These are phyloP conservation scores for Calephelis perditalis DNA, from an alignment of 2,888 invertebrate species.

Conservation along the genomic window DNA sequence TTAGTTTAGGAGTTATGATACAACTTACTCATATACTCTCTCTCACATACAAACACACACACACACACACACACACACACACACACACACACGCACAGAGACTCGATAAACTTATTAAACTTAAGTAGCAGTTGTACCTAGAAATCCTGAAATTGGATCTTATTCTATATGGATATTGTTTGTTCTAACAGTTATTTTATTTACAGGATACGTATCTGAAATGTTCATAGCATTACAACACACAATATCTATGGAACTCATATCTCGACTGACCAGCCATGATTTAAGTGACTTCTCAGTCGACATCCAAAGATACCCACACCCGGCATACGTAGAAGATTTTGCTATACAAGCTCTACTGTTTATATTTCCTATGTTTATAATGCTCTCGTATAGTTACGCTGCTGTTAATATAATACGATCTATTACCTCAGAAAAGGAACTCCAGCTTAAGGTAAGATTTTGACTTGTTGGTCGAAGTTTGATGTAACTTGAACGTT, in stretches of 20 bases:
- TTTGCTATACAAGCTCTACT: conserved; percentile 81
- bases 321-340: conserved; percentile 84
- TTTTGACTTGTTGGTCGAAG: too few species aligned
- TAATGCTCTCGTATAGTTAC: conserved; percentile 89
- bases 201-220: conserved; percentile 61
- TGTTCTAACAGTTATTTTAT: too few species aligned
- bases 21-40: too few species aligned
- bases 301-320: conserved; percentile 83
- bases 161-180: too few species aligned
- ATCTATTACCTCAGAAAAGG: conserved; percentile 86
- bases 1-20: too few species aligned
- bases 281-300: conserved; percentile 48
- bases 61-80: too few species aligned
- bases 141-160: too few species aligned
- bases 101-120: too few species aligned
- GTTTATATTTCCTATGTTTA: conserved; percentile 83
- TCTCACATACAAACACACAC: too few species aligned
- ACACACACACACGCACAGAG: too few species aligned
- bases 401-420: conserved; percentile 87
- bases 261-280: conserved; percentile 45
- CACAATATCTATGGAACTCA: conserved; percentile 54
- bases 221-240: conserved; percentile 65
- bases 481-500: too few species aligned
- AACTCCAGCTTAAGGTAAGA: conserved; percentile 83
- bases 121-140: too few species aligned